Evolutionary conservation across 2,888 invertebrate genomes (phyloP).

Genomic region (Caenorhabditis doughertyi): DNA sequence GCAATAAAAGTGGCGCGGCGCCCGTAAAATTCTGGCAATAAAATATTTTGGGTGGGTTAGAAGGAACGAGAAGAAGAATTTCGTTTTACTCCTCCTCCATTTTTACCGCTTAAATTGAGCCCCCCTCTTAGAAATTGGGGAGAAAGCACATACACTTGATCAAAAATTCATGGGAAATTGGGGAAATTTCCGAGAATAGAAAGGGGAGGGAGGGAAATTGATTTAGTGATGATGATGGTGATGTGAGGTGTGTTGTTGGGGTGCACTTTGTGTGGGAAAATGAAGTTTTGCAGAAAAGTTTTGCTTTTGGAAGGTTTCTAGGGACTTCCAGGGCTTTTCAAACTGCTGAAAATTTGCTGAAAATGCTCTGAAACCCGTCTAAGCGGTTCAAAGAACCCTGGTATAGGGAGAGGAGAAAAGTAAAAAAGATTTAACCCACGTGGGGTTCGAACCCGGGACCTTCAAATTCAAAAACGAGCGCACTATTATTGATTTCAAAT

Average conservation of each 20-base stretch:
- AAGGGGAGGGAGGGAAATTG: neutral
- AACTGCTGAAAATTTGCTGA: too few relatives aligned
- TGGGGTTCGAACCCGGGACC: too few relatives aligned
- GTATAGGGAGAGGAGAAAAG: too few relatives aligned
- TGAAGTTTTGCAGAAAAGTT: neutral
- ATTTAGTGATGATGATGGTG: too few relatives aligned
- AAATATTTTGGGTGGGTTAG: slow-evolving; percentile 12
- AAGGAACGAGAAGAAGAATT: neutral
- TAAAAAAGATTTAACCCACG: too few relatives aligned
- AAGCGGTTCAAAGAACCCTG: too few relatives aligned
- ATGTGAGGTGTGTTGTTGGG: neutral
- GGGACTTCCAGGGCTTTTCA: too few relatives aligned
- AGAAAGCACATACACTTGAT: neutral
- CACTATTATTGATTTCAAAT: too few relatives aligned
- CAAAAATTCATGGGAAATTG: slow-evolving; percentile 36
- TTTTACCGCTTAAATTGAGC: neutral
- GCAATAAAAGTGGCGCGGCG: slow-evolving; percentile 41
- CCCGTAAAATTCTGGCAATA: slow-evolving; percentile 43
- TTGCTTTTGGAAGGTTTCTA: too few relatives aligned
- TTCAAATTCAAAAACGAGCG: too few relatives aligned
- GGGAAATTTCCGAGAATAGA: neutral
- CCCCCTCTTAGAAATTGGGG: neutral
- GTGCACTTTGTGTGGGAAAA: neutral
- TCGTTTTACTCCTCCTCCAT: too few relatives aligned
- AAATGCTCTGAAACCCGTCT: too few relatives aligned